A percentile compares a stretch with the other conserved stretches of the same genome.
Conservation (phyloP, 1,140 invertebrate genomes). For the Caenorhabditis tropicalis region DNA sequence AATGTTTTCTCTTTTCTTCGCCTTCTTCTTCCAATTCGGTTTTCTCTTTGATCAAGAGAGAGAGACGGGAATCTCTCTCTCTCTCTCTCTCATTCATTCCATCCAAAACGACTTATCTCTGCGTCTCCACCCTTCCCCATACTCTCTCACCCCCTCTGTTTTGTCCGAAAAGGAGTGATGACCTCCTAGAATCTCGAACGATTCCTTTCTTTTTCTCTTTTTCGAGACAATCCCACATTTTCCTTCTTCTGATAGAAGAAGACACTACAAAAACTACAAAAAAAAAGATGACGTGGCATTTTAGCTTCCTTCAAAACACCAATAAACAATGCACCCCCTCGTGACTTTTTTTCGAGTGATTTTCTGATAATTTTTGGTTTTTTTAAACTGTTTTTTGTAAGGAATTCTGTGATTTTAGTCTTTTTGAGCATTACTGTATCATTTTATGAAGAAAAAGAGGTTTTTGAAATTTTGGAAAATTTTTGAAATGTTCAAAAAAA, state of each 20-base stretch:
- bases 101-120: not conserved
- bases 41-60: not conserved
- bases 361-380: no score
- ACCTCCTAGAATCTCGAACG: not conserved
- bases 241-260: not conserved
- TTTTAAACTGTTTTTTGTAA: no score
- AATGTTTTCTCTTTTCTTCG: not conserved
- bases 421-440: not conserved
- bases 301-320: not conserved
- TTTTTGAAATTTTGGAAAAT: no score
- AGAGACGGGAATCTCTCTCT: not conserved
- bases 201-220: not conserved
- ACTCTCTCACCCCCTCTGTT: not conserved
- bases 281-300: not conserved
- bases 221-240: no score
- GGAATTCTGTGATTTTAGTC: not conserved
- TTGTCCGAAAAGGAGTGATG: slow-evolving; percentile 18
- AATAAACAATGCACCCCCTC: not conserved
- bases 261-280: slow-evolving; percentile 1
- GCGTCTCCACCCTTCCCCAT: not conserved
- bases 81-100: no score
- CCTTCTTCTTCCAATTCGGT: not conserved
- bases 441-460: no score
- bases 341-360: not conserved
- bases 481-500: no score